Base-by-base conservation (phyloP, 2,113 vertebrate species). In the Perca flavescens region DNA sequence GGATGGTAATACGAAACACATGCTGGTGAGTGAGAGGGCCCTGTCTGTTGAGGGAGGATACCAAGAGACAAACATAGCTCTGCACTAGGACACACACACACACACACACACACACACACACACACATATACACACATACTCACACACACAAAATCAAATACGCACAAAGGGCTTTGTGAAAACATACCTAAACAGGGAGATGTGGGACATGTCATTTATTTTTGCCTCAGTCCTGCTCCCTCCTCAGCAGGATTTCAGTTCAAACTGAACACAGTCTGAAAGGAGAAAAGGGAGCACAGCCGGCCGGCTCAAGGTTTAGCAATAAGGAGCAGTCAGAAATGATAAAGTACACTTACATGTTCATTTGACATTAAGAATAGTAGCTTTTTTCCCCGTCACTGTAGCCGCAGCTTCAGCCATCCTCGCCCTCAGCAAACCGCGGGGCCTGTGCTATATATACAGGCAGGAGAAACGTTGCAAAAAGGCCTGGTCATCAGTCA, bases 1-100 rank as follows among this genome's bases (percentile, higher is more conserved):
- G 89, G 67, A 5, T n/a, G 13, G 79, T 93, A 93, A 95, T 94
- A 63, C 67, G 70, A 92, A 92, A 86, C 94, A 95, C 82, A 93
- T 95, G 94, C 19, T 36, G 65, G 52, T 8, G 74, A 90, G 90
- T 86, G 91, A 79, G 82, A 84, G 57, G 58, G 70, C 76, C 80
- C 36, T 66, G 86, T 90, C 80, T 86, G 84, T 15, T 10, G 83
- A 74, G 87, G 85, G 88, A 92, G 79, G 88, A 90, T 65, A 89
- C 88, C 62, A 40, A 58, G 79, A 92, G 85, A 88, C 88, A 91
- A 83, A 83, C 82, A 82, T 70, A 85, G 89, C 62, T 69, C 50
- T n/a, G 47, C 83, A 79, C 85, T 67, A 6, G 67, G 80, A 85
- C 19, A n/a, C 77, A 28, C 58, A 67, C 65, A 71, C 70, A 60